phyloP scores from a whole-genome alignment of 1,140 invertebrate species.

The Zaprionus taronus region DNA sequence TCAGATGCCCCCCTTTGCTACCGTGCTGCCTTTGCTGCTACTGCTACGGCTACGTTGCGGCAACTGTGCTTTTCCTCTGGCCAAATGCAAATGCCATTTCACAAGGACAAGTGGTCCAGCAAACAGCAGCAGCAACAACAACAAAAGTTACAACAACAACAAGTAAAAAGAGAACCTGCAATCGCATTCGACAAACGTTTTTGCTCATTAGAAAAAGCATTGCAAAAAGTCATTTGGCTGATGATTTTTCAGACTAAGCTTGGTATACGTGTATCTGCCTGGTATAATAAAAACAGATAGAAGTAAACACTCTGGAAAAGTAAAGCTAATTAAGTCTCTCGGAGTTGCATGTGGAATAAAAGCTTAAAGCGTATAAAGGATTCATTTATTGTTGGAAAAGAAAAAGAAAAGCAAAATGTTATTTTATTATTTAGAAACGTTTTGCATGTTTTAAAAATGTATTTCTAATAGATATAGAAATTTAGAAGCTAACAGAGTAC shows the following conservation, averaged over 20 bases:
- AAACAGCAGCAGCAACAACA: slow-evolving; percentile 42
- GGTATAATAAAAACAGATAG: background rate
- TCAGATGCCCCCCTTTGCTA: slow-evolving; percentile 23
- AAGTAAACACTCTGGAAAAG: background rate
- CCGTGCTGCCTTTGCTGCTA: slow-evolving; percentile 8
- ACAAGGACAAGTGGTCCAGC: slow-evolving; percentile 69
- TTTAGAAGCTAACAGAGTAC: no score
- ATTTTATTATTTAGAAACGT: no score
- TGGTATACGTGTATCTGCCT: background rate
- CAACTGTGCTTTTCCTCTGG: slow-evolving; percentile 58
- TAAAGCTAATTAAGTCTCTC: slow-evolving; percentile 4
- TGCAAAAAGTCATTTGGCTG: slow-evolving; percentile 21
- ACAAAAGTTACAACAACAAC: slow-evolving; percentile 23
- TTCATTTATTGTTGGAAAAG: background rate
- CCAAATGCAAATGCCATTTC: slow-evolving; percentile 74
- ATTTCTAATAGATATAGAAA: no score
- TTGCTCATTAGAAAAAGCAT: slow-evolving; percentile 35
- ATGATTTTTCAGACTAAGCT: slow-evolving; percentile 2
- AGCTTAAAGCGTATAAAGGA: background rate
- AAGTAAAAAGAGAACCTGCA: background rate
- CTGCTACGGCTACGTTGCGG: background rate
- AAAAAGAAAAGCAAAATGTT: no score
- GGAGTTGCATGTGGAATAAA: background rate
- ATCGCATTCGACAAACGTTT: slow-evolving; percentile 25
- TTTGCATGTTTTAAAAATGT: no score